These are phyloP conservation scores for Andrena bucephala DNA, from an alignment of 2,888 invertebrate genomes.

Conservation along the genomic window DNA sequence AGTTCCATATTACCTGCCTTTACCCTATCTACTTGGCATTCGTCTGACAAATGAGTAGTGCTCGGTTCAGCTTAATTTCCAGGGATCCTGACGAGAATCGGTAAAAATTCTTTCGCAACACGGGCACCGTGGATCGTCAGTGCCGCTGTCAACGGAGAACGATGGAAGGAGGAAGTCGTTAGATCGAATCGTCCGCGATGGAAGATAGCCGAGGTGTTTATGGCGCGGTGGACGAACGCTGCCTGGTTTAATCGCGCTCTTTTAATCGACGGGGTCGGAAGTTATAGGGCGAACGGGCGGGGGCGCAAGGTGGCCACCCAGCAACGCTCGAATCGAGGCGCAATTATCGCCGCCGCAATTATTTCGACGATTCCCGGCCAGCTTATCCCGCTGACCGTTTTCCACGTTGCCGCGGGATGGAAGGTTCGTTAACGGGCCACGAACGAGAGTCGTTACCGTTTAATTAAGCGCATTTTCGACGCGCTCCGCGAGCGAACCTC, in stretches of 20 bases:
- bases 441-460: slow-evolving; percentile 76
- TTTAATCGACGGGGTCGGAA: slow-evolving; percentile 36
- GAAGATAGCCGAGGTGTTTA: slow-evolving; percentile 11
- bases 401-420: slow-evolving; percentile 33
- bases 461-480: slow-evolving; percentile 81
- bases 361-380: slow-evolving; percentile 65
- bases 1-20: no score
- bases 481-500: slow-evolving; percentile 41
- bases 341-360: slow-evolving; percentile 72
- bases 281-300: background rate
- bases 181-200: background rate
- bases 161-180: background rate
- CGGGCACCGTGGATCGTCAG: no score
- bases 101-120: no score
- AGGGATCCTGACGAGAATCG: no score
- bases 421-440: slow-evolving; percentile 63
- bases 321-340: slow-evolving; percentile 57
- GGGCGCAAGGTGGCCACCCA: background rate
- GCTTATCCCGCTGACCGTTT: slow-evolving; percentile 58
- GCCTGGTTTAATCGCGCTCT: slow-evolving; percentile 27
- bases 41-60: no score
- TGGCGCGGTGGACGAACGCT: background rate
- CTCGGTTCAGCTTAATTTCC: no score
- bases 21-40: no score
- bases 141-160: background rate